Conservation (phyloP, 2,888 invertebrate genomes). For the Andricus curvator region DNA sequence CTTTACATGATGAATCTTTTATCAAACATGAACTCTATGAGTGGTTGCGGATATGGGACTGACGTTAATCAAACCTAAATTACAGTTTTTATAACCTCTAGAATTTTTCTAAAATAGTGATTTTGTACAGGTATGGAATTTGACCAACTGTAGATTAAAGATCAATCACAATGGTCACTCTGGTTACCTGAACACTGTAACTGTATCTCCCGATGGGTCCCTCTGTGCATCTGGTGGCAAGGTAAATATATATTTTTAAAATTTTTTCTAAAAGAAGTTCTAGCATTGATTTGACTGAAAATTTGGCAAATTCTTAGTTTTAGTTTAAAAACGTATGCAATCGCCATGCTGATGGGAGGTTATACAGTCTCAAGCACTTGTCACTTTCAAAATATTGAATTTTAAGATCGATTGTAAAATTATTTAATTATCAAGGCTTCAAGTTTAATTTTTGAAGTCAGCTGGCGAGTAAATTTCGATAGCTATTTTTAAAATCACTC, state of each 20-base stretch:
- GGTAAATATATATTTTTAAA: slow-evolving; percentile 73
- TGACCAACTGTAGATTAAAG: slow-evolving; percentile 98
- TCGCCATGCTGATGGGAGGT: no score
- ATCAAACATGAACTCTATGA: slow-evolving; percentile 70
- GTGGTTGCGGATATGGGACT: slow-evolving; percentile 78
- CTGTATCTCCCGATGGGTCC: slow-evolving; percentile 99
- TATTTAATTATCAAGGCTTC: no score
- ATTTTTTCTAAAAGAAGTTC: neutral
- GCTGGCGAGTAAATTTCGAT: no score
- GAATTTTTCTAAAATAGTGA: slow-evolving; percentile 43
- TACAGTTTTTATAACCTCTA: neutral
- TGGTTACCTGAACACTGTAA: slow-evolving; percentile 98
- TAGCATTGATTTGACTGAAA: neutral
- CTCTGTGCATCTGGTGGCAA: slow-evolving; percentile 99
- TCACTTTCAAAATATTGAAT: no score
- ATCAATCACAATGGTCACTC: slow-evolving; percentile 98
- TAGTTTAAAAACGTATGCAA: no score
- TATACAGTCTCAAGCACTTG: no score
- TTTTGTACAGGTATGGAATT: slow-evolving; percentile 91
- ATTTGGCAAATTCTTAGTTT: no score
- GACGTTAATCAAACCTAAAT: slow-evolving; percentile 55
- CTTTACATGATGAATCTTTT: slow-evolving; percentile 67
- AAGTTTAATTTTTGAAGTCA: no score
- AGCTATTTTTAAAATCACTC: no score
- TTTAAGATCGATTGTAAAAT: no score